Conservation (phyloP, 2,113 vertebrate genomes). For the Saguinus imperator region DNA sequence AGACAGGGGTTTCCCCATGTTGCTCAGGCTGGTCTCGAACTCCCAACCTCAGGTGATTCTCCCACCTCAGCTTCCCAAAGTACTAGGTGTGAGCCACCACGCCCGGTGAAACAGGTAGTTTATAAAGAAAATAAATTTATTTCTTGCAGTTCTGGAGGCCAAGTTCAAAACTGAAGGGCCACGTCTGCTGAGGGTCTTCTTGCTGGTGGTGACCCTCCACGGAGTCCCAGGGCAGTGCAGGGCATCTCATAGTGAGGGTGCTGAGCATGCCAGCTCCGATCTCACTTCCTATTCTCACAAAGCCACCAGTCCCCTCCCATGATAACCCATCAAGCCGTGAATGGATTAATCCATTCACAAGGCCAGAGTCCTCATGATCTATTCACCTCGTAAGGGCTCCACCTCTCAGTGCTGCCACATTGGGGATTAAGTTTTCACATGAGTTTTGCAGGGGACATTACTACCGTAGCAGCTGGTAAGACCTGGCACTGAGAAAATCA, state of each 20-base stretch:
- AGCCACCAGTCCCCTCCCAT: neutral
- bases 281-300: neutral
- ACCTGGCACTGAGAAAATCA: neutral
- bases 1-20: no score
- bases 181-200: neutral
- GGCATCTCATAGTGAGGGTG: neutral
- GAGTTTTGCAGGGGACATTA: neutral
- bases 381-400: neutral
- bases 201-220: neutral
- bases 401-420: neutral
- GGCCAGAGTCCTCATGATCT: neutral
- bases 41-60: no score
- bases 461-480: neutral
- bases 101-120: neutral
- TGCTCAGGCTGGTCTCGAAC: no score
- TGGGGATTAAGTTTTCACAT: neutral
- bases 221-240: neutral
- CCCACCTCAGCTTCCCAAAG: no score
- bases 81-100: no score
- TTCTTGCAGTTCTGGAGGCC: neutral
- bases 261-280: neutral
- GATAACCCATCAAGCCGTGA: neutral
- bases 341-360: neutral
- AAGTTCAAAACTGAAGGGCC: neutral
- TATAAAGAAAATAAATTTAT: neutral